Conservation (phyloP, 2,888 invertebrate genomes). For the Aricia artaxerxes region DNA sequence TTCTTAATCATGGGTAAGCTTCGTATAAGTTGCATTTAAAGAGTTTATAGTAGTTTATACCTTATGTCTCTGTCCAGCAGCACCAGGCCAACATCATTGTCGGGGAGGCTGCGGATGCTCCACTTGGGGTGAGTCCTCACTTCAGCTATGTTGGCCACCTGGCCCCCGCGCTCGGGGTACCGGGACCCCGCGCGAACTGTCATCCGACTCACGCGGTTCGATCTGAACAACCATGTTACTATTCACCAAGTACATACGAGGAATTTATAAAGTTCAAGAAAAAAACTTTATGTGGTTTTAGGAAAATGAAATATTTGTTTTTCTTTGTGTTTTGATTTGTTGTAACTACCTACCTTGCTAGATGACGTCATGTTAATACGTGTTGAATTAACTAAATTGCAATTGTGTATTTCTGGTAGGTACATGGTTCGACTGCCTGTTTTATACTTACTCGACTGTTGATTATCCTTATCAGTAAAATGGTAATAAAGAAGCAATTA, state of each 20-base stretch:
- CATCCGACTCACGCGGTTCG: constrained; percentile 54
- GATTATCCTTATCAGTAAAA: too few species aligned
- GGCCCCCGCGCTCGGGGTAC: constrained; percentile 57
- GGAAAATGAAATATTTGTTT: background rate
- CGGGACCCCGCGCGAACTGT: constrained; percentile 59
- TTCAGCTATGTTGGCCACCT: constrained; percentile 57
- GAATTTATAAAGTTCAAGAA: too few species aligned
- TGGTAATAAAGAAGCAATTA: too few species aligned
- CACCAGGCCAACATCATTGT: constrained; percentile 60
- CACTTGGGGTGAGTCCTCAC: constrained; percentile 65
- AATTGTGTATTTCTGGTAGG: background rate
- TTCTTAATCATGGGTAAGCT: too few species aligned
- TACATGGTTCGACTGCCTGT: too few species aligned
- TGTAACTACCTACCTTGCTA: background rate
- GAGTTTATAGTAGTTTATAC: constrained; percentile 51
- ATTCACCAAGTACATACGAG: too few species aligned
- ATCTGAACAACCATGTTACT: constrained; percentile 18
- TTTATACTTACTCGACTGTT: too few species aligned
- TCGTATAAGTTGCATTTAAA: too few species aligned
- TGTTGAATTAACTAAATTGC: background rate
- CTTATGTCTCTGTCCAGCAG: constrained; percentile 55
- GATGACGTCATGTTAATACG: background rate
- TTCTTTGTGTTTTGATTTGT: too few species aligned
- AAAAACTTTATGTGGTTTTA: background rate
- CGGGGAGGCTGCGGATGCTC: constrained; percentile 59